These are phyloP conservation scores for Escarpia spicata DNA, from an alignment of 2,888 invertebrate genomes.

Conservation along the genomic window DNA sequence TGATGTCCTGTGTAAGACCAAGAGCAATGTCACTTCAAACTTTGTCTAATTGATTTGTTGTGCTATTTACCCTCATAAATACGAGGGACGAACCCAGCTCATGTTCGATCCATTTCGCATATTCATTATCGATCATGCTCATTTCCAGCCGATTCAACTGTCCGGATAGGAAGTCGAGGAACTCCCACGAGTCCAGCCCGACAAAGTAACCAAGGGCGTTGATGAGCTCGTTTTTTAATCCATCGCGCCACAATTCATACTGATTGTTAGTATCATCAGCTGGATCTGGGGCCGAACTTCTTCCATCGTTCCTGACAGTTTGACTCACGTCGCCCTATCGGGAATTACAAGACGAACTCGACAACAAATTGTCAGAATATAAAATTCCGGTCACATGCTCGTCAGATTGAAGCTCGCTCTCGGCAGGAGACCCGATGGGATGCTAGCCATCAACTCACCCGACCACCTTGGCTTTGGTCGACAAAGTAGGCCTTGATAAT, in stretches of 20 bases:
- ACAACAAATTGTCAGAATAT: neutral
- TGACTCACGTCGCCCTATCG: conserved; percentile 1
- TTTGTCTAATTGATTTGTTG: no score
- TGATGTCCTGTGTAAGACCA: no score
- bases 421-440: neutral
- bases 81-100: conserved; percentile 8
- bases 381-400: neutral
- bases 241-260: neutral
- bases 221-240: neutral
- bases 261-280: neutral
- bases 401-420: neutral
- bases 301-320: neutral
- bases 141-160: neutral
- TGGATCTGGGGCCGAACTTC: neutral
- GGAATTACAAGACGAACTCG: neutral
- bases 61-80: no score
- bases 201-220: neutral
- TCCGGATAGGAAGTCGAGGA: neutral
- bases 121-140: neutral
- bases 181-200: conserved; percentile 8
- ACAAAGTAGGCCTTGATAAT: no score
- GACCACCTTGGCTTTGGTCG: neutral
- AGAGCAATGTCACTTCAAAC: no score
- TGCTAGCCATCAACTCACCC: neutral
- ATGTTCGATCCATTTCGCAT: neutral